Conservation (phyloP, 2,113 vertebrate genomes). For the Stegostoma tigrinum region DNA sequence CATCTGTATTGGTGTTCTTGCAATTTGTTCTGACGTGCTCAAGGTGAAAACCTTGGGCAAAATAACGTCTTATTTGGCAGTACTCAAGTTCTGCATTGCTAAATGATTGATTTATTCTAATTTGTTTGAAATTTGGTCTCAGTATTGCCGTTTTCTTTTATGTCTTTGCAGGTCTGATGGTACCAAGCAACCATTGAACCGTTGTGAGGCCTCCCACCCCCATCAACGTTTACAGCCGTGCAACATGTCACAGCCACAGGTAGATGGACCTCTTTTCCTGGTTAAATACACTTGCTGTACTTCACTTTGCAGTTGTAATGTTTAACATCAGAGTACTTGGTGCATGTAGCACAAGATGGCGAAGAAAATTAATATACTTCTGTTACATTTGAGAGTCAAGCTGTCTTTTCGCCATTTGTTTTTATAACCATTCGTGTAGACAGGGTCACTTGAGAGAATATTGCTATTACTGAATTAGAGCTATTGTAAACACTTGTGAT, state of each 20-base stretch:
- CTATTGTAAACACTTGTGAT: neutral
- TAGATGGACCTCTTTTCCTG: neutral
- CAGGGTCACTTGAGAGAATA: neutral
- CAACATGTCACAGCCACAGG: constrained; percentile 26
- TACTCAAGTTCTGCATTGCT: too few relatives aligned
- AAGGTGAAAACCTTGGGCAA: too few relatives aligned
- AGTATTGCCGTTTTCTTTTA: too few relatives aligned
- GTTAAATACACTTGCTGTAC: neutral
- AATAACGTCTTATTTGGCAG: too few relatives aligned
- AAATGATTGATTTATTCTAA: too few relatives aligned
- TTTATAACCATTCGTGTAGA: neutral
- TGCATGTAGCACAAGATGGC: neutral
- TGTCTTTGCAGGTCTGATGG: constrained; percentile 16
- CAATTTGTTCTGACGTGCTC: too few relatives aligned
- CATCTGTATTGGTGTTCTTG: too few relatives aligned
- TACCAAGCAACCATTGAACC: constrained; percentile 28
- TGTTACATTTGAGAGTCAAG: neutral
- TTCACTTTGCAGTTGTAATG: neutral
- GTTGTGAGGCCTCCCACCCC: constrained; percentile 28
- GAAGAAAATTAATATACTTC: neutral
- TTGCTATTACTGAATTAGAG: neutral
- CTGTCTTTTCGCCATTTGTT: neutral
- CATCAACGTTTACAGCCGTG: neutral
- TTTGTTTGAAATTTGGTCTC: too few relatives aligned
- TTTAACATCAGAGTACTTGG: neutral